Conservation (phyloP, 2,888 invertebrate species). For the Parapristionchus giblindavisi region DNA sequence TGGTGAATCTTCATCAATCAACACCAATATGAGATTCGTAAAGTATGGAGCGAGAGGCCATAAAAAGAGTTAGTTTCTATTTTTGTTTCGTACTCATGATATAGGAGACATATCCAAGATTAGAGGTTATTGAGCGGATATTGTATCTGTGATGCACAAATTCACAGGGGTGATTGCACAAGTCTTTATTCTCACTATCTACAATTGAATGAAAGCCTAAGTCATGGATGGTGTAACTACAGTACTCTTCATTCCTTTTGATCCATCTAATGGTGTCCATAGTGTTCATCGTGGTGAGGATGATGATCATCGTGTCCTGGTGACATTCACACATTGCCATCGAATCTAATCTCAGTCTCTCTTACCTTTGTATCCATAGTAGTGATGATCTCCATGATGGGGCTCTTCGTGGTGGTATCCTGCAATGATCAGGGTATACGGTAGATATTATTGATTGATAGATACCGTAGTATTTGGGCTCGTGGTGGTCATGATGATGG, state of each 20-base stretch:
- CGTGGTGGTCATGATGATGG: conserved; percentile 13
- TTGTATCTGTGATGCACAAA: too few relatives aligned
- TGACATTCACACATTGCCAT: too few relatives aligned
- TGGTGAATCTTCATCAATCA: conserved; percentile 41
- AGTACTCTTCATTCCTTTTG: conserved; percentile 6
- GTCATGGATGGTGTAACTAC: neutral
- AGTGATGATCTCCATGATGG: conserved; percentile 5
- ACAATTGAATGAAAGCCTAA: too few relatives aligned
- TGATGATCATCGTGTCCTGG: too few relatives aligned
- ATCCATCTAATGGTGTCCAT: conserved; percentile 10
- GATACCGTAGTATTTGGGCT: too few relatives aligned
- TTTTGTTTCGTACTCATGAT: neutral
- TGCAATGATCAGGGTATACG: too few relatives aligned
- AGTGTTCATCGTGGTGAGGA: conserved; percentile 4
- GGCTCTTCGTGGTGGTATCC: conserved; percentile 16
- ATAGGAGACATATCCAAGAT: neutral
- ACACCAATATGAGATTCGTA: conserved; percentile 53
- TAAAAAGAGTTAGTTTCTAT: conserved; percentile 50
- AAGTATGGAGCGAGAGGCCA: conserved; percentile 60
- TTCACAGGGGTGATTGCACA: too few relatives aligned
- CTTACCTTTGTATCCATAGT: too few relatives aligned
- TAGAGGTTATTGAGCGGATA: too few relatives aligned
- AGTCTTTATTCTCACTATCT: too few relatives aligned
- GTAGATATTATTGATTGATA: too few relatives aligned
- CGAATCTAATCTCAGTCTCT: too few relatives aligned